Evolutionary conservation across 2,888 invertebrate genomes (phyloP).

Genomic region (Darwinula stevensoni): DNA sequence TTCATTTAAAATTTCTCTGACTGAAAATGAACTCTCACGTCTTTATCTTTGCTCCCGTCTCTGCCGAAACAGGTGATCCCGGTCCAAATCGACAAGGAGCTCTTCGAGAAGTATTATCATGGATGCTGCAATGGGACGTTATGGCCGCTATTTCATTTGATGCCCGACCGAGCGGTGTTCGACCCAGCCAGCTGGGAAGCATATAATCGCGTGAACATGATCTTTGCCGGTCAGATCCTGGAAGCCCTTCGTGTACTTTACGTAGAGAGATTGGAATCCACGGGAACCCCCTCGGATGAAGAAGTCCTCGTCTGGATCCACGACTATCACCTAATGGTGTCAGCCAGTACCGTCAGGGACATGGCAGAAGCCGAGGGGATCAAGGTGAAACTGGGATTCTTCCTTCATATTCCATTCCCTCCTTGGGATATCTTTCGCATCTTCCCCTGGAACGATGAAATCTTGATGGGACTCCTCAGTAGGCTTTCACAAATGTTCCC

Average conservation of each 20-base stretch:
- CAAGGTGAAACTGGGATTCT: constrained; percentile 17
- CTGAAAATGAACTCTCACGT: too few species aligned
- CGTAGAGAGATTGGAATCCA: too few species aligned
- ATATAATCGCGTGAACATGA: constrained; percentile 45
- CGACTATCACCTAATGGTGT: constrained; percentile 22
- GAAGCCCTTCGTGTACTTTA: constrained; percentile 26
- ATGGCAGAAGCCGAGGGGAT: constrained; percentile 9
- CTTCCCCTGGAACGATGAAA: constrained; percentile 20
- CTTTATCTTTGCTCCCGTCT: constrained; percentile 3
- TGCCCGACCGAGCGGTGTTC: too few species aligned
- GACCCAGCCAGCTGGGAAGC: too few species aligned
- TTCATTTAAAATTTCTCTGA: too few species aligned
- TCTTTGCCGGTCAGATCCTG: constrained; percentile 51
- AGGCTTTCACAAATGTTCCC: too few species aligned
- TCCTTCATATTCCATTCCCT: constrained; percentile 23
- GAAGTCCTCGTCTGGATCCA: constrained; percentile 24
- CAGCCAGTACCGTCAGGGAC: constrained; percentile 19
- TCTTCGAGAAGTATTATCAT: constrained; percentile 66
- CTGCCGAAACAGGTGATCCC: constrained; percentile 33
- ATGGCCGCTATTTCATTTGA: constrained; percentile 29
- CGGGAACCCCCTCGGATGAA: too few species aligned
- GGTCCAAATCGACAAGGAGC: constrained; percentile 37
- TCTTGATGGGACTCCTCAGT: constrained; percentile 20
- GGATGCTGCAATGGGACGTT: constrained; percentile 73
- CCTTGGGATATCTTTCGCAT: constrained; percentile 20